A percentile compares a stretch with the other conserved stretches of the same genome.
Conservation (phyloP, 1,140 invertebrate genomes). For the Mamestra configurata region DNA sequence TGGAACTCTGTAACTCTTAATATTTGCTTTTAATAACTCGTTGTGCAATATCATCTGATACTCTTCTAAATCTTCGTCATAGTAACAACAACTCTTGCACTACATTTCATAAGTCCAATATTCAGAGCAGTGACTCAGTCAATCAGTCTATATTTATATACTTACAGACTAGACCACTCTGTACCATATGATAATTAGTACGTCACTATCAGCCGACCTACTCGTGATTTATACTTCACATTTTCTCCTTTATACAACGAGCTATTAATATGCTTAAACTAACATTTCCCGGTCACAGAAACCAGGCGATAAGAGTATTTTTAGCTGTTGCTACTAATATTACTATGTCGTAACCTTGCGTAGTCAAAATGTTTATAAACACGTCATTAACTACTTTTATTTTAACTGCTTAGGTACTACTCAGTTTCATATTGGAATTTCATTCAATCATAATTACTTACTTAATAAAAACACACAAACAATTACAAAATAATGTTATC, state of each 20-base stretch:
- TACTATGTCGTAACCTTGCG: slow-evolving; percentile 22
- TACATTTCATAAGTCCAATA: slow-evolving; percentile 8
- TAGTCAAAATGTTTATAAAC: neutral
- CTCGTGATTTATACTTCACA: neutral
- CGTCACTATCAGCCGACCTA: neutral
- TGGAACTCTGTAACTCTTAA: no score
- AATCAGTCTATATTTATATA: slow-evolving; percentile 30
- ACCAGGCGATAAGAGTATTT: slow-evolving; percentile 28
- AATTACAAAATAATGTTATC: neutral
- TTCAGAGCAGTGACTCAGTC: slow-evolving; percentile 12
- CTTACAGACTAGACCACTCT: slow-evolving; percentile 1
- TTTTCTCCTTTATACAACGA: slow-evolving; percentile 13
- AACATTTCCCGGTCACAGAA: slow-evolving; percentile 20
- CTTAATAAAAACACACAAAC: neutral
- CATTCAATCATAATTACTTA: neutral
- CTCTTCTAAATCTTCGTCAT: slow-evolving; percentile 7
- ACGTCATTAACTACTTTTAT: neutral
- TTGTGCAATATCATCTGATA: no score
- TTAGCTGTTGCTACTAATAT: slow-evolving; percentile 25
- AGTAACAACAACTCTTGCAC: neutral
- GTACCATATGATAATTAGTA: neutral
- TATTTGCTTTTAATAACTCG: no score
- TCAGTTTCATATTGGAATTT: neutral
- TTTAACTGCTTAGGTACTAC: neutral
- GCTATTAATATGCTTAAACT: slow-evolving; percentile 29